Percentiles rank a stretch among this genome's conserved stretches.
Evolutionary conservation across 2,888 invertebrate species (phyloP).

Genomic region (Drosophila putrida): DNA sequence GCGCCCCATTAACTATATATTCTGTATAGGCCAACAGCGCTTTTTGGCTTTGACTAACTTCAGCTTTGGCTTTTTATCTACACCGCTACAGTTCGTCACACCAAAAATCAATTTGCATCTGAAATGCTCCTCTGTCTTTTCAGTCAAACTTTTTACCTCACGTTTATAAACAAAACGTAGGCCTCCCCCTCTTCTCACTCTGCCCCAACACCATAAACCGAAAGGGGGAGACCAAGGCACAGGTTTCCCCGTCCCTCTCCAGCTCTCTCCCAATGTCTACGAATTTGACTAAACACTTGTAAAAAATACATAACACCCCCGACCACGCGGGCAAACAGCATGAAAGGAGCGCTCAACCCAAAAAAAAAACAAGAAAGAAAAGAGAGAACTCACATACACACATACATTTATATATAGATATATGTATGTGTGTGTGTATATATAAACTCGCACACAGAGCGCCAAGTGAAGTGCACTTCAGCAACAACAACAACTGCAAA

Average conservation of each 20-base stretch:
- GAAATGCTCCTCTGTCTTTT: constrained; percentile 61
- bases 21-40: neutral
- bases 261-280: constrained; percentile 22
- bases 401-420: neutral
- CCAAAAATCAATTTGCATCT: constrained; percentile 74
- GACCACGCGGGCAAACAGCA: constrained; percentile 52
- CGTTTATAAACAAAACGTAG: constrained; percentile 74
- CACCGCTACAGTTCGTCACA: constrained; percentile 64
- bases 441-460: constrained; percentile 55
- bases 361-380: constrained; percentile 21
- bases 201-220: neutral
- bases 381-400: constrained; percentile 35
- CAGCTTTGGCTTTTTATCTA: constrained; percentile 37
- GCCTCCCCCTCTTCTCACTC: constrained; percentile 6
- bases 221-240: constrained; percentile 9
- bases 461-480: constrained; percentile 71
- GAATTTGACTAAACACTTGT: constrained; percentile 80
- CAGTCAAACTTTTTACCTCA: constrained; percentile 56
- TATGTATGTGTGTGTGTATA: constrained; percentile 9
- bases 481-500: constrained; percentile 38
- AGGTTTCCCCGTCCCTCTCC: constrained; percentile 2
- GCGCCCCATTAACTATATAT: constrained; percentile 8
- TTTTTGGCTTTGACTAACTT: constrained; percentile 3
- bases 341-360: constrained; percentile 62
- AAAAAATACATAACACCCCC: constrained; percentile 80